Conservation (phyloP, 2,113 vertebrate species). For the Oryctolagus cuniculus region mOryCun1.1 NC_091445.1:83628501-83629000, state of each 20-base stretch:
- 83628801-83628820: not conserved
- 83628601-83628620: not conserved
- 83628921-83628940: conserved; percentile 12
- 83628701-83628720: not conserved
- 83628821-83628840: not conserved
- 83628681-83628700: conserved; percentile 5
- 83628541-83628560: not conserved
- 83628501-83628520: not conserved
- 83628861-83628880: not conserved
- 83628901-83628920: not conserved
- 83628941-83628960: not conserved
- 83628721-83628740: not conserved
- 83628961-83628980: not conserved
- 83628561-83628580: conserved; percentile 1
- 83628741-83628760: not conserved
- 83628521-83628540: conserved; percentile 40
- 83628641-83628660: conserved; percentile 3
- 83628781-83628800: not conserved
- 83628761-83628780: not conserved
- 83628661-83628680: conserved; percentile 43
- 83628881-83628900: not conserved
- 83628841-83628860: not conserved
- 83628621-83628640: conserved; percentile 11
- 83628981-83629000: conserved; percentile 17
- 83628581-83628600: conserved; percentile 37